Percentiles rank a stretch among this genome's conserved stretches.
Conservation (phyloP, 2,113 vertebrate species). For the Suricata suricatta region DNA sequence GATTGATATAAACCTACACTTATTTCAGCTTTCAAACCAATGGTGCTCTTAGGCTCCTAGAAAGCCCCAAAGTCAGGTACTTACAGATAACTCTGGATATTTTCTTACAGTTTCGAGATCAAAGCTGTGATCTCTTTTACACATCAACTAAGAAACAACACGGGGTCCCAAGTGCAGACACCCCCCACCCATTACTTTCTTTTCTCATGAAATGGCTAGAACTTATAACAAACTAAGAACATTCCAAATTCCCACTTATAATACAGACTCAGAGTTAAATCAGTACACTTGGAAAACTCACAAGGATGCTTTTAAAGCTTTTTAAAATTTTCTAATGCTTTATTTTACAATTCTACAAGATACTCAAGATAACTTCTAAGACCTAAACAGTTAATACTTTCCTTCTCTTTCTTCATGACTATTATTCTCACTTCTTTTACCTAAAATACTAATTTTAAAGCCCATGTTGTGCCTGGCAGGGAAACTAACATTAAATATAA, state of each 20-base stretch:
- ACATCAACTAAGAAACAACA: not conserved
- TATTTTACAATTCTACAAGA: conserved; percentile 1
- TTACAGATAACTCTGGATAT: not conserved
- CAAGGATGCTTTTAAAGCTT: not conserved
- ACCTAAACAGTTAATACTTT: not conserved
- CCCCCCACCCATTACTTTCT: not conserved
- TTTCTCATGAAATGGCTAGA: not conserved
- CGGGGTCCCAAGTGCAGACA: not conserved
- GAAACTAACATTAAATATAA: conserved; percentile 20
- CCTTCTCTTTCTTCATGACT: not conserved
- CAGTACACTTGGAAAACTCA: not conserved
- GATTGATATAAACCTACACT: not conserved
- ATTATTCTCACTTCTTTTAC: not conserved
- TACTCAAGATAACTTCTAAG: not conserved
- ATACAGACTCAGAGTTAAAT: not conserved
- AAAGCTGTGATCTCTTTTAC: not conserved
- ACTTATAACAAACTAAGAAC: not conserved
- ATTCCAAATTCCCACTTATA: not conserved
- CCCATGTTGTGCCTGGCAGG: not conserved
- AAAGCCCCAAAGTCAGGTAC: not conserved
- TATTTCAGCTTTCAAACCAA: not conserved
- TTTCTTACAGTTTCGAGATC: not conserved
- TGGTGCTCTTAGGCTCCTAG: not conserved
- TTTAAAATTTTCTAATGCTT: not conserved
- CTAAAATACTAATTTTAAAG: not conserved